Base-by-base conservation (phyloP, 2,888 invertebrate species). In the Apodemia duryi region DNA sequence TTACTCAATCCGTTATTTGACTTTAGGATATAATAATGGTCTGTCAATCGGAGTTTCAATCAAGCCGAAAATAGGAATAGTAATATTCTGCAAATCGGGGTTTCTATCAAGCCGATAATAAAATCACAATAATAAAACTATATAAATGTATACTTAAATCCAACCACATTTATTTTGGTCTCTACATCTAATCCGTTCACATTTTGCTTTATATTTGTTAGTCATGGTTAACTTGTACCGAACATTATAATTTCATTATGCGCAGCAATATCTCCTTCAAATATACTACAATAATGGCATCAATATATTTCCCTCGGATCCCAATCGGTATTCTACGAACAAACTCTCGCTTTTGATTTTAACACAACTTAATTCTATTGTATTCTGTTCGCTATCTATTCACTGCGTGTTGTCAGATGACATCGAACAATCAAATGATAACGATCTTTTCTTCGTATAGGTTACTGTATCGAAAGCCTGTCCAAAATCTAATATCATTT, bases 321-420 rank as follows among this genome's bases (percentile, higher is more conserved):
- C 54, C 63, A 68, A 69, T 72, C 72, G 65, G 70, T 66, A 75
- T 75, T 75, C 75, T 67, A 70, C 67, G 71, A 71, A 72, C 72
- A 66, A 69, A 65, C 68, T 62, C 63, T 61, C 63, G 64, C 63
- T 69, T 74, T 74, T 74, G 72, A 72, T 73, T 72, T 73, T 72
- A 69, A 73, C 73, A 73, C 74, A 73, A 74, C 73, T 74, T 75
- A 74, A 76, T 75, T 76, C 74, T 69, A 76, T 76, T 76, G 75
- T 76, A 65, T 72, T 71, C 71, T 66, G 54, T 54, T 68, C 69
- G 67, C 69, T 74, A 71, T 72, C 71, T 72, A 71, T 73, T 74
- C 75, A 68, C 68, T 68, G 71, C 73, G 71, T 73, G 73, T 72
- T 72, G 72, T 73, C 73, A 71, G 72, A 71, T 71, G 72, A 74